Evolutionary conservation across 2,113 vertebrate genomes (phyloP), one percentile per base, ranked within the genome.

Genomic region (Herpailurus yagouaroundi): DNA sequence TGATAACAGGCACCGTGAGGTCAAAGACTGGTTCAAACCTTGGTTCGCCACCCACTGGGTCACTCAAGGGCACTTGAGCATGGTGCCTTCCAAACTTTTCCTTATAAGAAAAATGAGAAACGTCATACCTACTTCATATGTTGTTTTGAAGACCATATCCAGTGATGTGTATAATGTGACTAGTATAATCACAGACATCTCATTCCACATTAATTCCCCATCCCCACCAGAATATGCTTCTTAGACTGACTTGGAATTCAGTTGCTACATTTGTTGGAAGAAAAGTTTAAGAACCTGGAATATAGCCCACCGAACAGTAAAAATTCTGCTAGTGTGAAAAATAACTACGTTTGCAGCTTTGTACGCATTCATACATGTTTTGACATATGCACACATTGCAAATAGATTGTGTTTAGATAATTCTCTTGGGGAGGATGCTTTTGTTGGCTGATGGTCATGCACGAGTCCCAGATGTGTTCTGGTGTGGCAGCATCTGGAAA

Each of bases 321-420:
- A 93, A 93, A 27, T 95, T 73, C 15, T 93, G 36, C 97, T 84
- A 14, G 12, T 79, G 45, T 69, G 77, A 93, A 88, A 66, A 52
- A 77, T 79, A 63, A 38, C 31, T 4, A 14, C 79, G 76, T 82
- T 91, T 91, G 82, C 6, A 87, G n/a, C 14, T 48, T 83, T 15
- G 57, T 83, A 48, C 5, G 25, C 50, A 19, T 92, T 55, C 19
- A 36, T 71, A 63, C 7, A 55, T 57, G 33, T 89, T 84, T 23
- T 55, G 87, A 50, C 0, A 0, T 38, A 88, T 18, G 3, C 31
- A 52, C 48, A 38, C 36, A 45, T 27, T 97, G 21, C 68, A 79
- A 87, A 57, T 73, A 73, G 31, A 79, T 73, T 38, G 48, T 71
- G 50, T 88, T 71, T 83, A 48, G 23, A 73, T 60, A 55, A 50